Base-by-base conservation (phyloP, 2,888 invertebrate genomes). In the Platycheirus rosarum region DNA sequence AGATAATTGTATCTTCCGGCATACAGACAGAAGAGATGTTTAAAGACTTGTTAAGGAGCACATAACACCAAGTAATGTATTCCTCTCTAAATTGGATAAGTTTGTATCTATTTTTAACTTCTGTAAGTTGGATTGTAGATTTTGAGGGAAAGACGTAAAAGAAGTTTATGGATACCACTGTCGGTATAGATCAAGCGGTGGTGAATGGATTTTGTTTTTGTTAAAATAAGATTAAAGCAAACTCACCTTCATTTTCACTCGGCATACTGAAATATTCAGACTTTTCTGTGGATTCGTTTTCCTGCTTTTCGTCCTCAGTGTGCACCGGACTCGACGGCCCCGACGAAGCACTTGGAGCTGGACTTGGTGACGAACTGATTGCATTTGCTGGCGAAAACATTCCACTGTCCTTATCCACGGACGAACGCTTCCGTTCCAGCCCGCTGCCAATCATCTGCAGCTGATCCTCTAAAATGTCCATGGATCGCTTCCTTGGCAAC, bases 221-320 rank as follows among this genome's bases (percentile, higher is more conserved):
- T 32, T 7, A n/a, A n/a, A n/a, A n/a, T n/a, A 23, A 23, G 6
- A 6, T 23, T 23, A 4, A 13, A 40, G 23, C 16, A 4, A 8
- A 87, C 89, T 89, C 69, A 91, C 91, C 90, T 86, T 89, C 90
- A 79, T 86, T 87, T 82, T 89, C 89, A 86, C 87, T 89, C 85
- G 88, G 85, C 86, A 88, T 87, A 84, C 88, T 88, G 65, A 86
- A 85, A 60, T 87, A 87, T 84, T 90, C 87, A 13, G 89, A 91
- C 87, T 93, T 93, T 88, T 92, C 92, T 69, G 92, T 92, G 71
- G 91, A 90, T 87, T 93, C 92, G 60, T 92, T 91, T 85, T 93
- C 92, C 86, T 93, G 92, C 85, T 93, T 93, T 77, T 91, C 91
- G 73, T 91, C 91, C 85, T 91, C 91, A 0, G 91, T 91, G 66